These are phyloP conservation scores for Capitella teleta DNA, from an alignment of 1,140 invertebrate genomes.

Conservation along the genomic window DNA sequence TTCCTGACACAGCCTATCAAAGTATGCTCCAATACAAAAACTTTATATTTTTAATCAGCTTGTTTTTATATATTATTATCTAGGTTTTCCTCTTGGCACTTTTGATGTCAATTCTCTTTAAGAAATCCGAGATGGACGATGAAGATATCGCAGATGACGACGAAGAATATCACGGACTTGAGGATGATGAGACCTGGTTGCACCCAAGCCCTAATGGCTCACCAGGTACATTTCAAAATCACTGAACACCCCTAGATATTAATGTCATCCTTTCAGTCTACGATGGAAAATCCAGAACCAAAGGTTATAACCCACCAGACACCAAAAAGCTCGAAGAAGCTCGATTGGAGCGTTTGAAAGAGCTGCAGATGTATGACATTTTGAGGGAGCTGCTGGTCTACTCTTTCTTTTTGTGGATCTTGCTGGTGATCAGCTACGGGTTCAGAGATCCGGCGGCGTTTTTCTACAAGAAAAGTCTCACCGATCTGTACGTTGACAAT, in stretches of 20 bases:
- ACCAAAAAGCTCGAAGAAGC: constrained; percentile 35
- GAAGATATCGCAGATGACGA: constrained; percentile 45
- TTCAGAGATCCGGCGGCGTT: constrained; percentile 38
- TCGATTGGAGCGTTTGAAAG: constrained; percentile 37
- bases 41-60: background rate
- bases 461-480: constrained; percentile 34
- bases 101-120: constrained; percentile 44
- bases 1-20: constrained; percentile 51
- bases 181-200: constrained; percentile 28
- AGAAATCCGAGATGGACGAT: constrained; percentile 45
- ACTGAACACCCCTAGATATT: background rate
- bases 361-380: constrained; percentile 44
- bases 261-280: too few species aligned
- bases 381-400: constrained; percentile 44
- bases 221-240: too few species aligned
- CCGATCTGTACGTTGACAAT: background rate
- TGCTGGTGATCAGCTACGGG: constrained; percentile 44
- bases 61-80: background rate
- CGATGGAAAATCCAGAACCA: constrained; percentile 19
- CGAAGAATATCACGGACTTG: constrained; percentile 28
- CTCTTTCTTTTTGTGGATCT: constrained; percentile 43
- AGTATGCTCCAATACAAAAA: constrained; percentile 19
- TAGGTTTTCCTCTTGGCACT: constrained; percentile 46
- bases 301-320: constrained; percentile 37
- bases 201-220: constrained; percentile 15